Evolutionary conservation across 2,797 vertebrate species (phyloP).

Genomic region (Morelia viridis): DNA sequence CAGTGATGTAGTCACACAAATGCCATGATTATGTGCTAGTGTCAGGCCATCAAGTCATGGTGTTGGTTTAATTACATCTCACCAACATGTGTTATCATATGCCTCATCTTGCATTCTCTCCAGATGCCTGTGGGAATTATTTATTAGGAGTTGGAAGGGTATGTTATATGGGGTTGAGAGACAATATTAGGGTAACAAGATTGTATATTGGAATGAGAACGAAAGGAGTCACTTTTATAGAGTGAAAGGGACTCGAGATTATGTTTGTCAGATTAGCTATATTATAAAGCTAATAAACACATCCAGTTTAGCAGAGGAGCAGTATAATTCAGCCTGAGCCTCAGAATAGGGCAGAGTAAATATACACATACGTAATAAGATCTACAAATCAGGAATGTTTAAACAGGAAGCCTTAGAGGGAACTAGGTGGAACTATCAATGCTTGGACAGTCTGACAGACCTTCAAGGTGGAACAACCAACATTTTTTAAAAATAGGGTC

Average conservation of each 20-base stretch:
- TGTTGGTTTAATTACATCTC: no score
- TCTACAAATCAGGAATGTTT: not conserved
- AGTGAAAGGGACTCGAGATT: not conserved
- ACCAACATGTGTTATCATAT: no score
- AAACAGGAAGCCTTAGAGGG: not conserved
- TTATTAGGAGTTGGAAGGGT: not conserved
- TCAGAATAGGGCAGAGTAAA: not conserved
- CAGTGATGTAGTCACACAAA: no score
- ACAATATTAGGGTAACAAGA: no score
- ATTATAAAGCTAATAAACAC: not conserved
- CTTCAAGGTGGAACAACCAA: conserved; percentile 6
- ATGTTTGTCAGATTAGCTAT: not conserved
- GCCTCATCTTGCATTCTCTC: no score
- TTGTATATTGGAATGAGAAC: not conserved
- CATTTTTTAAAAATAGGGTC: not conserved
- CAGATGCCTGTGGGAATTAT: conserved; percentile 10
- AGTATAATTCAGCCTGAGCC: not conserved
- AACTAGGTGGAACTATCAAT: not conserved
- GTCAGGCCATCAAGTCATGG: no score
- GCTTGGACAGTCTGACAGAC: not conserved
- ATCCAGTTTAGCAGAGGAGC: not conserved
- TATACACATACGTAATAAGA: not conserved
- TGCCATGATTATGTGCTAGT: no score
- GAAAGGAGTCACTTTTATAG: not conserved
- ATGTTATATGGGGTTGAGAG: not conserved